Evolutionary conservation across 2,113 vertebrate genomes (phyloP), one percentile per base, ranked within the genome.

Genomic region (Lophura nycthemera): DNA sequence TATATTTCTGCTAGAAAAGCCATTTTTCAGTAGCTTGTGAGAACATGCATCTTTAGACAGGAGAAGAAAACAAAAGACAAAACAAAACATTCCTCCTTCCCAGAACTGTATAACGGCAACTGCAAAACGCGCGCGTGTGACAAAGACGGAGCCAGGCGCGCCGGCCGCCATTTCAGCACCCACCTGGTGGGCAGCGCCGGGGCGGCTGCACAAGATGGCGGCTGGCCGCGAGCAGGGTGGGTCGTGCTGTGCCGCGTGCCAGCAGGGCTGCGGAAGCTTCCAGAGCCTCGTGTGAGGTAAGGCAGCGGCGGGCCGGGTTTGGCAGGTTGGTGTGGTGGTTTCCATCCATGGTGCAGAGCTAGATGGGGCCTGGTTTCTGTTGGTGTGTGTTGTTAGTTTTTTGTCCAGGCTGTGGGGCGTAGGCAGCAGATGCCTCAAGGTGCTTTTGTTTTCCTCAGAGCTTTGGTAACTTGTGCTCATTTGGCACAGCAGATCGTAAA

Each of bases 101-200:
- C 2, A 0, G 18, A n/a, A 8, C 14, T 59, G 56, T 29, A 7
- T 43, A 45, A 30, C 54, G 2, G 0, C 2, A 25, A 11, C 25
- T 1, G 2, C 47, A 38, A 50, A 21, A 3, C 21, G n/a, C 4
- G 30, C 3, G 0, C 3, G 0, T 6, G 4, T 1, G 1, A 11
- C 15, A 6, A 16, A 3, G 2, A 7, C 24, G 6, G n/a, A n/a
- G n/a, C n/a, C n/a, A n/a, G n/a, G n/a, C n/a, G 8, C 4, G 2
- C 18, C 19, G 5, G 1, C 25, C 2, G 1, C n/a, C 8, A 13
- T 59, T 54, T 45, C 27, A 22, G 16, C 1, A 1, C 21, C 24
- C 1, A 0, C 3, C 2, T 1, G 0, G 6, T 0, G 21, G 10
- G 8, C 2, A 3, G 18, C 0, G 0, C 19, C 1, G 9, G 4